A percentile compares a stretch with the other conserved stretches of the same genome.
Conservation (phyloP, 2,113 vertebrate species). For the Sapayoa aenigma region DNA sequence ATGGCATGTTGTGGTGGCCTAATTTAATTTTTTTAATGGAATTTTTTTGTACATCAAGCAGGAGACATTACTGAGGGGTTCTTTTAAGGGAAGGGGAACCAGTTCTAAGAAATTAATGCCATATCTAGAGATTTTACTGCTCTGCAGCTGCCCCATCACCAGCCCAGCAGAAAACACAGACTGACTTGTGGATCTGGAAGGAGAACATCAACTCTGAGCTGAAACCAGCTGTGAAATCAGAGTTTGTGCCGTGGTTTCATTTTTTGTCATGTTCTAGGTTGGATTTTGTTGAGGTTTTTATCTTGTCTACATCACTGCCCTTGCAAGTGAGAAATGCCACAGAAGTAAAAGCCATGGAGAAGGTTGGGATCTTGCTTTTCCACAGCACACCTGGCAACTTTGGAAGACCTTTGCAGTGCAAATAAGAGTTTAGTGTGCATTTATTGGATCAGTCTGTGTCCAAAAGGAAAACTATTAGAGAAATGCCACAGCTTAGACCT, state of each 20-base stretch:
- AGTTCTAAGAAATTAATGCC: neutral
- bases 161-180: neutral
- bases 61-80: neutral
- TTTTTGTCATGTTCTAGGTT: neutral
- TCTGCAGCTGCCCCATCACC: neutral
- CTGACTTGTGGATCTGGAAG: neutral
- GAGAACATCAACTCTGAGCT: neutral
- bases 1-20: neutral
- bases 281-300: neutral
- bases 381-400: neutral
- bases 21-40: neutral
- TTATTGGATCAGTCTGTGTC: neutral
- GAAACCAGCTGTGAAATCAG: neutral
- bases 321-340: neutral
- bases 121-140: neutral
- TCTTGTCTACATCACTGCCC: neutral
- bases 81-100: neutral
- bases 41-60: neutral
- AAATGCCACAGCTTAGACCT: neutral
- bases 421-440: rapidly evolving
- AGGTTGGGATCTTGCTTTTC: neutral
- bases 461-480: neutral
- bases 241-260: neutral
- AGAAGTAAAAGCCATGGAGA: neutral
- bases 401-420: neutral